phyloP scores from a whole-genome alignment of 35 echinoderm and acorn worm species.

The Heliocidaris tuberculata region DNA sequence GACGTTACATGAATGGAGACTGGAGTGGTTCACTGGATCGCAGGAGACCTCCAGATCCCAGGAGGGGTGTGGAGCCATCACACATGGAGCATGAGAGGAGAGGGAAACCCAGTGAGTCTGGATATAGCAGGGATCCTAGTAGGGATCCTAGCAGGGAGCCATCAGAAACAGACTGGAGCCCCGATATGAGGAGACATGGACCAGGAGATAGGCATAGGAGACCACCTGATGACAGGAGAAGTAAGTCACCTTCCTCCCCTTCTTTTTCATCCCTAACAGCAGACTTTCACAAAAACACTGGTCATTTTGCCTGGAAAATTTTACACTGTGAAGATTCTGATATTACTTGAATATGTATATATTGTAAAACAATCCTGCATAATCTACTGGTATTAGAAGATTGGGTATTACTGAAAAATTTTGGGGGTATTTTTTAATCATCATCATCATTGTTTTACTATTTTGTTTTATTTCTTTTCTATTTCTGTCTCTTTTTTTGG shows the following conservation, averaged over 20 bases:
- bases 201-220: not conserved
- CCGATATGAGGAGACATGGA: conserved; percentile 27
- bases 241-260: not conserved
- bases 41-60: not conserved
- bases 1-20: conserved; percentile 14
- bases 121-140: conserved; percentile 38
- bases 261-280: not conserved
- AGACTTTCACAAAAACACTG: not conserved
- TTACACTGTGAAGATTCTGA: no score
- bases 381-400: no score
- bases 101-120: conserved; percentile 29
- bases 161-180: conserved; percentile 39
- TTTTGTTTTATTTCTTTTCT: no score
- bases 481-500: no score
- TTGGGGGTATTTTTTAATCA: no score
- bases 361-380: no score
- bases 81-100: conserved; percentile 25
- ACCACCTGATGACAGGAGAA: conserved; percentile 43
- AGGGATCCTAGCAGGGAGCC: conserved; percentile 27
- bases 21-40: conserved; percentile 23
- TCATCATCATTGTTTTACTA: no score
- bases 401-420: no score
- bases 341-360: no score
- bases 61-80: not conserved
- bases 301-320: no score